Evolutionary conservation across 2,113 vertebrate genomes (phyloP), one percentile per base, ranked within the genome.

Genomic region (Anhinga rufa): DNA sequence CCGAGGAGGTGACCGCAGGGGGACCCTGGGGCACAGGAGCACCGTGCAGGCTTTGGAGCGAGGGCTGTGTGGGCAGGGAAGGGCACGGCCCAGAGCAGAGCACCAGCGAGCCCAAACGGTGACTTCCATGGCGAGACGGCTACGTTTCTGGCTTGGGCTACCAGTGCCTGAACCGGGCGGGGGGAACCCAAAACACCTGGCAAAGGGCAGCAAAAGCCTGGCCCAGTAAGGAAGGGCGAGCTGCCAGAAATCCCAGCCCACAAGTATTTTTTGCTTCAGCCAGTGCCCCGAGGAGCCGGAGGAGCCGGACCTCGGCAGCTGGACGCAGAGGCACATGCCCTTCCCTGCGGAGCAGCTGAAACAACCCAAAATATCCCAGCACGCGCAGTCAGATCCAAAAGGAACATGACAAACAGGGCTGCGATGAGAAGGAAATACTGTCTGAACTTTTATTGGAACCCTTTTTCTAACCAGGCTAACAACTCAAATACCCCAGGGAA

Each of bases 381-480:
- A 0, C 7, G 4, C 2, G 1, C 52, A 72, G 62, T 42, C 3
- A 3, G 31, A 57, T 82, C 58, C 79, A 32, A 89, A 88, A 96
- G 78, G 82, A 95, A 88, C 32, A 44, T n/a, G 86, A 92, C 69
- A 87, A 68, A 88, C 42, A 6, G 64, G 57, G 78, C 57, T 82
- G 78, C 1, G 10, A 69, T 68, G 86, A 89, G 93, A 93, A 94
- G 83, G 70, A 96, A 90, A 93, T 64, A 86, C 85, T 82, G 77
- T 95, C 85, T 1, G 0, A 94, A 85, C 80, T 65, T 98, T 98
- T 97, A 96, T 97, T 97, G 75, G 91, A 95, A 95, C 84, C 81
- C 83, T 96, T 92, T 95, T 94, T 95, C 94, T 97, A 95, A 96
- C 86, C 95, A 94, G 95, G 96, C 95, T 98, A 98, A 97, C 95